These are phyloP conservation scores for Empidonax traillii DNA, from an alignment of 2,113 vertebrate species.

Conservation along the genomic window DNA sequence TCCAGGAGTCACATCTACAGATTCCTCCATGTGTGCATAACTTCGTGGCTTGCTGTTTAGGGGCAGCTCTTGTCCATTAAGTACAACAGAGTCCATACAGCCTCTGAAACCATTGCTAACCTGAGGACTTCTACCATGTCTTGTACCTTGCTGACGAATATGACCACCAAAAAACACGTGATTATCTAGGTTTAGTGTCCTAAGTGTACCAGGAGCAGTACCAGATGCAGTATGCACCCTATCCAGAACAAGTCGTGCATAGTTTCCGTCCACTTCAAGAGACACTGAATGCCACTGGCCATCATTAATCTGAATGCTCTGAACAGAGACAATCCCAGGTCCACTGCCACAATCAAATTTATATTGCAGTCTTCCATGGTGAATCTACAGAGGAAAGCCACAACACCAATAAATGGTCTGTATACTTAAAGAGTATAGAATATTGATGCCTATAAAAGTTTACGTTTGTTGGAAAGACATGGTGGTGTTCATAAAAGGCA, in stretches of 20 bases:
- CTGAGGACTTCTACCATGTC: slow-evolving; percentile 80
- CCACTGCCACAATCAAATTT: slow-evolving; percentile 98
- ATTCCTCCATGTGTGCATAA: slow-evolving; percentile 88
- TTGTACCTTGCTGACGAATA: slow-evolving; percentile 79
- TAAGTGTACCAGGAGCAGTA: slow-evolving; percentile 90
- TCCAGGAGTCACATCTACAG: slow-evolving; percentile 86
- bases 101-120: slow-evolving; percentile 88
- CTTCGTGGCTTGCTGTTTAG: slow-evolving; percentile 80
- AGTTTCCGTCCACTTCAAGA: slow-evolving; percentile 93
- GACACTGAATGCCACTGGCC: slow-evolving; percentile 92
- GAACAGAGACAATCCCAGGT: slow-evolving; percentile 92
- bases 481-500: neutral
- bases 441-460: neutral
- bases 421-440: neutral
- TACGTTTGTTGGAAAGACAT: neutral
- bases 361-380: slow-evolving; percentile 92
- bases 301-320: slow-evolving; percentile 92
- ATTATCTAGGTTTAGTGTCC: slow-evolving; percentile 93
- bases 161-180: slow-evolving; percentile 92
- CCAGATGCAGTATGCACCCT: slow-evolving; percentile 91
- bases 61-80: slow-evolving; percentile 93
- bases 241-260: slow-evolving; percentile 91
- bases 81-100: slow-evolving; percentile 88
- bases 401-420: neutral
- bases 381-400: slow-evolving; percentile 77